Percentiles rank a stretch among this genome's conserved stretches.
Conservation (phyloP, 1,140 invertebrate species). For the Temnothorax nylanderi region DNA sequence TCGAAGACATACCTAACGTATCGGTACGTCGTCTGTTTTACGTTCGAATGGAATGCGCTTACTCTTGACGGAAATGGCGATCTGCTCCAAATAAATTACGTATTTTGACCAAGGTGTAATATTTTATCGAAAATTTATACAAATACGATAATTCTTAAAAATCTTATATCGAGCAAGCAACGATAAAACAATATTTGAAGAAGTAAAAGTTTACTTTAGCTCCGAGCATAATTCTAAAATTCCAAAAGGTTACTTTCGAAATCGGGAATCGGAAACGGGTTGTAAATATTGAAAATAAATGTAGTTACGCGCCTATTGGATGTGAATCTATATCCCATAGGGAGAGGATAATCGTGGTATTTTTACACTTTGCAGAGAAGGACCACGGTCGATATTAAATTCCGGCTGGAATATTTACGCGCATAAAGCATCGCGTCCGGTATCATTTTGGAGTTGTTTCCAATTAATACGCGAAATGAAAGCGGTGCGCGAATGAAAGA, state of each 20-base stretch:
- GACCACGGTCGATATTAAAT: conserved; percentile 73
- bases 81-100: not conserved
- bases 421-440: conserved; percentile 71
- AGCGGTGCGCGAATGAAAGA: conserved; percentile 69
- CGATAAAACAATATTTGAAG: not conserved
- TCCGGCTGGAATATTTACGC: conserved; percentile 66
- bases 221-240: not conserved
- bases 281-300: conserved; percentile 41
- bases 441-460: conserved; percentile 77
- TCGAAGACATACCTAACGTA: conserved; percentile 54
- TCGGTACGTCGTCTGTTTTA: conserved; percentile 37
- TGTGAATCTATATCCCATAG: conserved; percentile 24
- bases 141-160: not conserved
- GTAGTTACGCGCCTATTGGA: conserved; percentile 51
- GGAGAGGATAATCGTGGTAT: conserved; percentile 63
- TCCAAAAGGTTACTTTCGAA: not conserved
- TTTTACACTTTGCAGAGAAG: conserved; percentile 69
- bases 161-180: not conserved
- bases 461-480: conserved; percentile 76
- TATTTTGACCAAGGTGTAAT: not conserved
- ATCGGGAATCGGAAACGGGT: not conserved
- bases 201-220: not conserved
- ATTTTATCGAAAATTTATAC: not conserved
- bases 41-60: conserved; percentile 28
- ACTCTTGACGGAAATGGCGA: not conserved